These are phyloP conservation scores for Ictalurus furcatus DNA, from an alignment of 2,113 vertebrate genomes.

Conservation along the genomic window DNA sequence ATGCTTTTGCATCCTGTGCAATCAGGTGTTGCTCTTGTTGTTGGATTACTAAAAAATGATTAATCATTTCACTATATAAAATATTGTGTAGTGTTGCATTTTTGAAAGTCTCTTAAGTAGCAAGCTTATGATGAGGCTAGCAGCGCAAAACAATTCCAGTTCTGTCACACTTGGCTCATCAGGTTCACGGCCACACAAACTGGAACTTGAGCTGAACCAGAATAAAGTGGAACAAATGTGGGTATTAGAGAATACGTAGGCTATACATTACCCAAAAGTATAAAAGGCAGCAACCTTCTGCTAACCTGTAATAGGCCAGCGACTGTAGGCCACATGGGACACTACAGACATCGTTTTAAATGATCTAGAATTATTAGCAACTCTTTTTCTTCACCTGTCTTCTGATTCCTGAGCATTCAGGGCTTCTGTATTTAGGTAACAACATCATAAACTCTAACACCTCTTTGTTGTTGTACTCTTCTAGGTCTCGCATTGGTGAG, in stretches of 20 bases:
- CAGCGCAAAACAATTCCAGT: background rate
- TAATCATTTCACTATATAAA: background rate
- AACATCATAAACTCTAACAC: background rate
- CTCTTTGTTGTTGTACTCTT: background rate
- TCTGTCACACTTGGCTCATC: background rate
- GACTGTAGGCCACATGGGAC: background rate
- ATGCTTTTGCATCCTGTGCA: background rate
- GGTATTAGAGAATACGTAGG: background rate
- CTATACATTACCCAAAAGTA: no score
- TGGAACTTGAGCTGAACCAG: background rate
- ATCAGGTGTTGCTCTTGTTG: background rate
- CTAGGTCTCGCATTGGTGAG: conserved; percentile 82
- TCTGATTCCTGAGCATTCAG: background rate
- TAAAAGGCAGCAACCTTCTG: background rate
- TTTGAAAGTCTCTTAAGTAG: background rate
- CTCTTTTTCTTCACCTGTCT: background rate
- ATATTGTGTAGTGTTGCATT: background rate
- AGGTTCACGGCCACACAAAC: background rate
- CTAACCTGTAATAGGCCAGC: background rate
- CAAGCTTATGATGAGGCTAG: background rate
- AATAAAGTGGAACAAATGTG: background rate
- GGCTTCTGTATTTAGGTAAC: background rate
- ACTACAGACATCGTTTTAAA: background rate
- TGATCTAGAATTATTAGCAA: background rate
- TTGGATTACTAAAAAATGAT: background rate